phyloP scores from a whole-genome alignment of 2,888 invertebrate genomes.

The Drosophila helvetica region DNA sequence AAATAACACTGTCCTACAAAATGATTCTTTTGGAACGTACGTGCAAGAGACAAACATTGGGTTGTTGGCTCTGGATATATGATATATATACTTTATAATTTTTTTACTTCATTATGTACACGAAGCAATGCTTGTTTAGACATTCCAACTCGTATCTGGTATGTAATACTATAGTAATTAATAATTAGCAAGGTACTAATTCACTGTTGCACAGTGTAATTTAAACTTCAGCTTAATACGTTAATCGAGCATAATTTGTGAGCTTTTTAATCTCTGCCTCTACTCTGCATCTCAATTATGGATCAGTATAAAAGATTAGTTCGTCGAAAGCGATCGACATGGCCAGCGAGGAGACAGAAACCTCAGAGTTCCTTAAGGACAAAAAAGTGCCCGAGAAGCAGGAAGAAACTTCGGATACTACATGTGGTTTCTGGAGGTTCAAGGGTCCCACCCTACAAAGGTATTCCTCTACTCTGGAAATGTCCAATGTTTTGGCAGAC shows the following conservation, averaged over 20 bases:
- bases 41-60: no score
- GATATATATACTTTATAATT: no score
- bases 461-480: conserved; percentile 67
- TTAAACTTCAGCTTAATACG: no score
- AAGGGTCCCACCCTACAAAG: conserved; percentile 86
- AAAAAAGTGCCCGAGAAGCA: conserved; percentile 10
- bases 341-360: conserved; percentile 43
- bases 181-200: no score
- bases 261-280: neutral
- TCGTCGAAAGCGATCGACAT: conserved; percentile 17
- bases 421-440: conserved; percentile 87
- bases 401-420: conserved; percentile 81
- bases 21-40: no score
- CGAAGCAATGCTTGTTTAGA: no score
- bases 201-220: no score
- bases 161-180: no score
- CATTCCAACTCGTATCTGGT: no score
- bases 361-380: conserved; percentile 29
- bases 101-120: no score
- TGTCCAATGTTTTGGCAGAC: neutral
- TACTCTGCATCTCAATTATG: neutral
- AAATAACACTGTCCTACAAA: no score
- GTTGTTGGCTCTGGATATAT: no score
- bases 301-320: conserved; percentile 40
- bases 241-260: neutral